phyloP scores from a whole-genome alignment of 30 jellyfish, hydroid and myxozoan species.

The Turritopsis rubra region DNA sequence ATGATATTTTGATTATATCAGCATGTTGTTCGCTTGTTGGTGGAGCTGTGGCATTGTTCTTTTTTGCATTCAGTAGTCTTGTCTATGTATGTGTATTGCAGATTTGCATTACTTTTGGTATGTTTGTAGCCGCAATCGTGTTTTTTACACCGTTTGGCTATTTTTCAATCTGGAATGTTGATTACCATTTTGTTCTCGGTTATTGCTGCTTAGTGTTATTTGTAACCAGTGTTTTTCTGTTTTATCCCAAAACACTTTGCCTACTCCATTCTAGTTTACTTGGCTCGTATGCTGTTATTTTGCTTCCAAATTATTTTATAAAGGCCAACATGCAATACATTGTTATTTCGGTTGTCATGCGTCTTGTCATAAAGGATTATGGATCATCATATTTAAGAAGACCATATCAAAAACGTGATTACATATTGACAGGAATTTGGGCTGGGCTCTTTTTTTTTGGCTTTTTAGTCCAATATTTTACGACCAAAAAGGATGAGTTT shows the following conservation, averaged over 20 bases:
- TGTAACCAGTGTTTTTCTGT: constrained; percentile 39
- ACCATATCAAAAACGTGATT: constrained; percentile 48
- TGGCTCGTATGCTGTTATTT: constrained; percentile 28
- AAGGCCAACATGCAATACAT: constrained; percentile 56
- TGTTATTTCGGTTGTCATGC: constrained; percentile 42
- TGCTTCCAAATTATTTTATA: constrained; percentile 33
- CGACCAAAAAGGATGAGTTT: constrained; percentile 16
- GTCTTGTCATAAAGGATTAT: constrained; percentile 45
- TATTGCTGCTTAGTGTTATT: constrained; percentile 35
- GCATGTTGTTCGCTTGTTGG: constrained; percentile 21
- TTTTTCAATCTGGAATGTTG: constrained; percentile 16
- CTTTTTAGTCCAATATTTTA: constrained; percentile 18
- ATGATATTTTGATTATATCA: constrained; percentile 16
- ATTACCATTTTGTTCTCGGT: constrained; percentile 13
- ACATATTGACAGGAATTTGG: constrained; percentile 21
- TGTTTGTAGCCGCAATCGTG: constrained; percentile 39
- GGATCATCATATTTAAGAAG: constrained; percentile 48
- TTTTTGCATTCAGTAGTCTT: neutral
- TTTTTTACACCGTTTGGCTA: constrained; percentile 62
- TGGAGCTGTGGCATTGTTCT: constrained; percentile 21
- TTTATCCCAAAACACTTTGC: constrained; percentile 55
- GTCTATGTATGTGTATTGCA: constrained; percentile 27
- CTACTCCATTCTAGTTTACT: constrained; percentile 13
- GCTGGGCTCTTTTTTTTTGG: constrained; percentile 18
- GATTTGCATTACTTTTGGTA: constrained; percentile 39